Conservation (phyloP, 2,113 vertebrate species). For the Festucalex cinctus region DNA sequence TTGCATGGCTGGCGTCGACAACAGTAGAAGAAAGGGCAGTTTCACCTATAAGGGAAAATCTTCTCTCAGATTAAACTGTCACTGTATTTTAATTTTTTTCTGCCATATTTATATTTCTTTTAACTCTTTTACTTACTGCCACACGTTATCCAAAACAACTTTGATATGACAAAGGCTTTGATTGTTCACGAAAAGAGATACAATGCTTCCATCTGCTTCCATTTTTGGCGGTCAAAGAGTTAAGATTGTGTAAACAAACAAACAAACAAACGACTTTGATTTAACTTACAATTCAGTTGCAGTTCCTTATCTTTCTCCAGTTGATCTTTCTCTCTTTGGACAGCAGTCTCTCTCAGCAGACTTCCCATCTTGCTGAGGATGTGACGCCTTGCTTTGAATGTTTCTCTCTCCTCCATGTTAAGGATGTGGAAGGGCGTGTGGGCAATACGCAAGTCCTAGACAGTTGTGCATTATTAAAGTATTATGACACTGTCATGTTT, state of each 20-base stretch:
- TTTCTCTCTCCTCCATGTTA: constrained; percentile 63
- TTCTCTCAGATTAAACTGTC: background rate
- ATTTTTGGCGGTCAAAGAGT: no score
- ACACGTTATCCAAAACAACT: no score
- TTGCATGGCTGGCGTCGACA: background rate
- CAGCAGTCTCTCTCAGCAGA: constrained; percentile 55
- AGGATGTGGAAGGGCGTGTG: constrained; percentile 74
- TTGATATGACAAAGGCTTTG: no score
- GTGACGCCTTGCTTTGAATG: constrained; percentile 52
- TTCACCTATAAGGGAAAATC: background rate
- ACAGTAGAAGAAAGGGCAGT: background rate
- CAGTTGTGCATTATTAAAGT: background rate
- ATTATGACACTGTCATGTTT: no score
- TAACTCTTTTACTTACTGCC: no score
- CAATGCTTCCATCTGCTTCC: no score
- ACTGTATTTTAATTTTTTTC: no score
- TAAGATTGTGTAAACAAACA: no score
- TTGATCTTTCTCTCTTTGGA: constrained; percentile 42
- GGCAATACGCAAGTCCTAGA: constrained; percentile 73
- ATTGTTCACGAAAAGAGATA: no score
- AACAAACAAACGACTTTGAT: background rate
- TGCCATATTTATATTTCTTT: no score
- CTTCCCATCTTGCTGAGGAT: constrained; percentile 71
- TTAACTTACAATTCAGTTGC: background rate
- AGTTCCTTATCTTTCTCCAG: constrained; percentile 2